Percentiles rank a stretch among this genome's conserved stretches.
Conservation (phyloP, 2,113 vertebrate genomes). For the Panthera tigris region DNA sequence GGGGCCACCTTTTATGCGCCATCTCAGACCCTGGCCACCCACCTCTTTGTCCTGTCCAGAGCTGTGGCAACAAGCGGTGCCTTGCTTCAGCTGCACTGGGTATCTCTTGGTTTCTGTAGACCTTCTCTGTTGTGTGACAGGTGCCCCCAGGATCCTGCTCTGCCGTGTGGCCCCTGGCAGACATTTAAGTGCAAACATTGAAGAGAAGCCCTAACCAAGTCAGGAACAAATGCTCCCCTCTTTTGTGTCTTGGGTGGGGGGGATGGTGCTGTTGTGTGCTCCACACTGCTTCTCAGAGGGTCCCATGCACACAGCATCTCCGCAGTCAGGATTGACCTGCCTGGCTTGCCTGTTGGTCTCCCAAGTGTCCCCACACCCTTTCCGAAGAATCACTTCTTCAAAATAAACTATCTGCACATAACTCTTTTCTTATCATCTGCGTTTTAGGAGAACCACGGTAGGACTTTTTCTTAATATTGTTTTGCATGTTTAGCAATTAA, state of each 20-base stretch:
- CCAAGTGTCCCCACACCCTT: neutral
- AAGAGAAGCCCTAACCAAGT: neutral
- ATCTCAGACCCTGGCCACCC: rapidly evolving
- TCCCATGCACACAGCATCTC: rapidly evolving
- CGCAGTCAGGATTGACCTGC: too few relatives aligned
- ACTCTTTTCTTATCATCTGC: neutral
- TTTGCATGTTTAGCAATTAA: neutral
- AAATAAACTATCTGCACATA: neutral
- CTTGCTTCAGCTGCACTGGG: rapidly evolving
- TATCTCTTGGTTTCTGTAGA: neutral
- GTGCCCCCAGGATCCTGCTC: neutral
- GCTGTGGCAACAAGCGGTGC: rapidly evolving
- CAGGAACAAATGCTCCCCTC: rapidly evolving
- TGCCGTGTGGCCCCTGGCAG: neutral
- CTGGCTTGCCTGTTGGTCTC: neutral
- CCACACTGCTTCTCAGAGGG: neutral
- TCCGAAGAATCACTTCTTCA: neutral
- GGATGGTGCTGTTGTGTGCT: rapidly evolving
- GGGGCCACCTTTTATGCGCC: rapidly evolving
- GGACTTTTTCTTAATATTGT: neutral
- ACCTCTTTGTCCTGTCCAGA: neutral
- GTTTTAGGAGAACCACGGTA: neutral
- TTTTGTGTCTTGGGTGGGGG: neutral
- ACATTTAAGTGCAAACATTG: neutral
- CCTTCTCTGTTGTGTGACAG: neutral